A percentile compares a stretch with the other conserved stretches of the same genome.
These are phyloP conservation scores for Mesopsocus fuscifrons DNA, from an alignment of 2,888 invertebrate species.

Conservation along the genomic window DNA sequence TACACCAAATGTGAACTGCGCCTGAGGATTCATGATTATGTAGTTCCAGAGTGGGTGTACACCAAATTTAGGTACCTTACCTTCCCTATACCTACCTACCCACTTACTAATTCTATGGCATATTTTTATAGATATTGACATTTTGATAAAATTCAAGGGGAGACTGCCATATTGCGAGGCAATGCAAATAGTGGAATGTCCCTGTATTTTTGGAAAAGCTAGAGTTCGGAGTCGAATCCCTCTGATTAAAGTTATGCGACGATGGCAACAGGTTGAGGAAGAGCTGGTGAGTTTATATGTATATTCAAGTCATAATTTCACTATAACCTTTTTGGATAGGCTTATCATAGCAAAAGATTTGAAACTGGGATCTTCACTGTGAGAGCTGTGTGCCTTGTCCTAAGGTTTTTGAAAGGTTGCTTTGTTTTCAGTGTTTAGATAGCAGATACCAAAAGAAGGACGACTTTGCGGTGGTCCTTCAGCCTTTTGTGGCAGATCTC, in stretches of 20 bases:
- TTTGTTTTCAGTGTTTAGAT: conserved; percentile 13
- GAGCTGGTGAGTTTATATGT: conserved; percentile 30
- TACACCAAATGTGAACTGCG: too few species aligned
- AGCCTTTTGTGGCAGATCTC: conserved; percentile 29
- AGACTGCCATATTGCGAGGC: conserved; percentile 26
- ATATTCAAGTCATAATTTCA: too few species aligned
- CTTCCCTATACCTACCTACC: too few species aligned
- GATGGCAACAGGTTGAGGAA: conserved; percentile 32
- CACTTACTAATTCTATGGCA: too few species aligned
- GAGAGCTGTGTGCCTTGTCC: too few species aligned
- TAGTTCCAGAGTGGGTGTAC: too few species aligned
- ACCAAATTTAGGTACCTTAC: too few species aligned
- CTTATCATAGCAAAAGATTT: too few species aligned
- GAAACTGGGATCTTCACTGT: too few species aligned
- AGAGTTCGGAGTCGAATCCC: conserved; percentile 21
- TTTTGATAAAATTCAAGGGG: conserved; percentile 24
- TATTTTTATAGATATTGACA: conserved; percentile 25
- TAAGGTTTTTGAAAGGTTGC: too few species aligned
- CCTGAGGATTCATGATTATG: too few species aligned
- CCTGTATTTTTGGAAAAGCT: conserved; percentile 32
- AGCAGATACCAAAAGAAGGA: conserved; percentile 21
- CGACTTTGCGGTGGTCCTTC: conserved; percentile 37
- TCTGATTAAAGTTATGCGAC: conserved; percentile 28
- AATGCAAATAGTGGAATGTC: conserved; percentile 30
- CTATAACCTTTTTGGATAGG: too few species aligned